Evolutionary conservation across 2,113 vertebrate species (phyloP).

Genomic region (Amphiprion ocellaris): DNA sequence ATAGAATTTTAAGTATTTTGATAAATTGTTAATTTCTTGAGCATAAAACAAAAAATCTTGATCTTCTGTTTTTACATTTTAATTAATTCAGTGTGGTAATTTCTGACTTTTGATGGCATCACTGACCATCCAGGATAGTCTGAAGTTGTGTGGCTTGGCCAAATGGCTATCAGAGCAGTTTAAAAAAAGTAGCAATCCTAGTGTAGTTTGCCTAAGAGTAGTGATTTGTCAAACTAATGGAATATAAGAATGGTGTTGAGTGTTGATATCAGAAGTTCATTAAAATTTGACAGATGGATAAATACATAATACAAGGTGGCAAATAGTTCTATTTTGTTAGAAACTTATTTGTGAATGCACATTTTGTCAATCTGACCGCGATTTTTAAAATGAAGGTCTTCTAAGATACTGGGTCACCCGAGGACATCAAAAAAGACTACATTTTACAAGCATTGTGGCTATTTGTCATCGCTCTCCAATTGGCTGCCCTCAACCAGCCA

Average conservation of each 20-base stretch:
- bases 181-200: no score
- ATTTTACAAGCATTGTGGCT: background rate
- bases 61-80: background rate
- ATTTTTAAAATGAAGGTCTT: background rate
- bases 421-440: constrained; percentile 50
- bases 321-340: background rate
- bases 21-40: no score
- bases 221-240: no score
- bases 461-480: constrained; percentile 40
- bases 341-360: background rate
- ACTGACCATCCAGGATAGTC: no score
- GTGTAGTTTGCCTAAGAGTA: no score
- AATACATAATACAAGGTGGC: no score
- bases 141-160: no score
- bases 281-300: no score
- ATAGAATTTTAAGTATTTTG: no score
- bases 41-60: no score
- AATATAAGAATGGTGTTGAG: no score
- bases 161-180: background rate
- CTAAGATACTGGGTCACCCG: constrained; percentile 38
- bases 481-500: constrained; percentile 26
- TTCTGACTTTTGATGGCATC: background rate
- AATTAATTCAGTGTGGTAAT: background rate
- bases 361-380: background rate
- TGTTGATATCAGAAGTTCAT: no score